A percentile compares a stretch with the other conserved stretches of the same genome.
Conservation (phyloP, 2,888 invertebrate genomes). For the Pyrrhosoma nymphula region DNA sequence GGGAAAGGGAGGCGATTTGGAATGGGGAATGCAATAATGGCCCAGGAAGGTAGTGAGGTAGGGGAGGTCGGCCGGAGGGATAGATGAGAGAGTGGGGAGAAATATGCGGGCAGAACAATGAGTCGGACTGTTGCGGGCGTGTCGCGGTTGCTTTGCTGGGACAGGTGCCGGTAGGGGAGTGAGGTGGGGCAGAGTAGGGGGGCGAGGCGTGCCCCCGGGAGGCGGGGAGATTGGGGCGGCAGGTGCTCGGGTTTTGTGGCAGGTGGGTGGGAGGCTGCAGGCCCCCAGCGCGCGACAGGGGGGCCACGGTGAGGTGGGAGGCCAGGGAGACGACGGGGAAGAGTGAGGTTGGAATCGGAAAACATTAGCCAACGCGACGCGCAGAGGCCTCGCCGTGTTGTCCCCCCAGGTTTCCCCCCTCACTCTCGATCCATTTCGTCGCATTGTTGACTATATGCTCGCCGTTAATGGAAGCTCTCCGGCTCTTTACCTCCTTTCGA, state of each 20-base stretch:
- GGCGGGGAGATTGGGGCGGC: slow-evolving; percentile 23
- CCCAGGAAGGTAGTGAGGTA: neutral
- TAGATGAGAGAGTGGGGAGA: neutral
- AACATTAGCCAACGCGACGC: neutral
- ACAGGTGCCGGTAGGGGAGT: neutral
- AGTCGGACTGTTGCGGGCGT: slow-evolving; percentile 30
- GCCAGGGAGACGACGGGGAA: neutral
- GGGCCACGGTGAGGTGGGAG: neutral
- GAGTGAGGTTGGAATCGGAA: neutral
- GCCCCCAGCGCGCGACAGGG: neutral
- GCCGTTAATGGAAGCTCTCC: neutral
- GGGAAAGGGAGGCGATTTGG: neutral
- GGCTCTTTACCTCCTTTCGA: neutral
- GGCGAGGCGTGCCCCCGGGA: neutral
- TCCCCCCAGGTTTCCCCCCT: too few relatives aligned
- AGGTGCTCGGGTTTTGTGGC: slow-evolving; percentile 23
- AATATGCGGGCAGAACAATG: slow-evolving; percentile 32
- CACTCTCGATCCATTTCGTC: neutral
- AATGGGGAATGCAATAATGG: slow-evolving; percentile 21
- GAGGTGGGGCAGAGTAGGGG: neutral
- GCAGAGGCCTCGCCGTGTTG: neutral
- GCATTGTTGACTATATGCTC: neutral
- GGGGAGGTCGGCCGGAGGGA: neutral
- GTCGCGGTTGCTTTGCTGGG: neutral
- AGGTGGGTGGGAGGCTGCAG: neutral